These are phyloP conservation scores for Drosophila testacea DNA, from an alignment of 2,888 invertebrate species.

Conservation along the genomic window DNA sequence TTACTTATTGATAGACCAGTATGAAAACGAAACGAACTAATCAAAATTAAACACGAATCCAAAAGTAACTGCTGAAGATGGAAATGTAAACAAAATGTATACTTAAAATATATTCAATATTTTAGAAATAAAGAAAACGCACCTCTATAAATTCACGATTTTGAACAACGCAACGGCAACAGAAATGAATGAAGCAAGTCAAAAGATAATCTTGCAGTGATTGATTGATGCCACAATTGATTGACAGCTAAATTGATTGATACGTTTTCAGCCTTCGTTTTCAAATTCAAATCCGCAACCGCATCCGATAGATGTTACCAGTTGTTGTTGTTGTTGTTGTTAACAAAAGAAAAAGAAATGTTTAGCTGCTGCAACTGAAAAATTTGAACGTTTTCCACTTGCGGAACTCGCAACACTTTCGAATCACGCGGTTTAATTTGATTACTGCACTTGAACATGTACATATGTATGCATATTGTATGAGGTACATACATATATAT, in stretches of 20 bases:
- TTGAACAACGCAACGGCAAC: conserved; percentile 27
- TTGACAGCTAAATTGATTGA: conserved; percentile 13
- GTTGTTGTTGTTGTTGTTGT: not conserved
- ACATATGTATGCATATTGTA: not conserved
- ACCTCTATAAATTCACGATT: conserved; percentile 45
- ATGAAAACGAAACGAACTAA: not conserved
- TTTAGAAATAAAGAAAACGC: no score
- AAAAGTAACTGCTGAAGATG: conserved; percentile 38
- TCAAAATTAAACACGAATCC: conserved; percentile 38
- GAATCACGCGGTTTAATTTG: conserved; percentile 51
- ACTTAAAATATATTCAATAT: no score
- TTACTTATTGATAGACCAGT: conserved; percentile 2
- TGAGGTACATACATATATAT: conserved; percentile 5
- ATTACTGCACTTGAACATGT: conserved; percentile 24
- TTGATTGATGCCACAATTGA: conserved; percentile 10
- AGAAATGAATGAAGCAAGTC: conserved; percentile 17
- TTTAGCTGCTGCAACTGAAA: conserved; percentile 40
- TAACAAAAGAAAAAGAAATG: conserved; percentile 2
- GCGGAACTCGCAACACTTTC: conserved; percentile 39
- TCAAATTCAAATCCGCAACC: not conserved
- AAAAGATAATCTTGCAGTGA: conserved; percentile 7
- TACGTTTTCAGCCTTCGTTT: not conserved
- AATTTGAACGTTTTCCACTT: conserved; percentile 65
- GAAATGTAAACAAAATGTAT: not conserved
- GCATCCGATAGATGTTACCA: not conserved